These are phyloP conservation scores for honey bee (Apis mellifera) DNA, from an alignment of 1,140 invertebrate genomes.

Conservation along the genomic window Amel_HAv3.1 CM009936.2:4812001-4812500, in stretches of 20 bases:
- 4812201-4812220: not conserved
- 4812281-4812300: not conserved
- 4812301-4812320: not conserved
- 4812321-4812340: not conserved
- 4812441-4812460: conserved; percentile 1
- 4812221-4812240: not conserved
- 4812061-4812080: conserved; percentile 17
- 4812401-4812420: not conserved
- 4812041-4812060: conserved; percentile 14
- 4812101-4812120: conserved; percentile 43
- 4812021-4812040: conserved; percentile 3
- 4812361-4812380: not conserved
- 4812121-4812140: conserved; percentile 64
- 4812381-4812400: not conserved
- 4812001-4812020: conserved; percentile 3
- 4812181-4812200: conserved; percentile 58
- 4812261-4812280: conserved; percentile 10
- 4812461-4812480: not conserved
- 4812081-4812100: conserved; percentile 15
- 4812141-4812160: conserved; percentile 55
- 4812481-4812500: conserved; percentile 8
- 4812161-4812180: conserved; percentile 64
- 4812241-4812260: not conserved
- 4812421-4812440: conserved; percentile 1
- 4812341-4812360: not conserved